Conservation (phyloP, 2,888 invertebrate species). For the Campopleginae sp. region DNA sequence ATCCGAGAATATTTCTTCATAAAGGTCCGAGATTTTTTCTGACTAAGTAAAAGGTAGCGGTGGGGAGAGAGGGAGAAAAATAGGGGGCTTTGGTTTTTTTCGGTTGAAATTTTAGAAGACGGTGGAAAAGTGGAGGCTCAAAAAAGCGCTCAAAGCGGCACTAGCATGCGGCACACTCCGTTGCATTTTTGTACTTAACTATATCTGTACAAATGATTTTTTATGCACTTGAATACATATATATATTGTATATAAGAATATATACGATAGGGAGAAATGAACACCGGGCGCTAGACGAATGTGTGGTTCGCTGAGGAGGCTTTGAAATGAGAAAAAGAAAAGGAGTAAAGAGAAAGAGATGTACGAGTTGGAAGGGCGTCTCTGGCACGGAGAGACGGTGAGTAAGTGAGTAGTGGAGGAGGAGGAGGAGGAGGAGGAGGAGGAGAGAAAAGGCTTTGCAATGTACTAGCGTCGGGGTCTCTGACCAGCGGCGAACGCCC, state of each 20-base stretch:
- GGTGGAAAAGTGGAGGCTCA: slow-evolving; percentile 54
- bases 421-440: background rate
- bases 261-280: slow-evolving; percentile 60
- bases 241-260: slow-evolving; percentile 30
- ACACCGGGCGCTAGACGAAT: slow-evolving; percentile 58
- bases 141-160: slow-evolving; percentile 56
- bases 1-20: slow-evolving; percentile 22
- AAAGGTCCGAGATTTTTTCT: slow-evolving; percentile 41
- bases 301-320: slow-evolving; percentile 56
- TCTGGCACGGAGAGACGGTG: slow-evolving; percentile 62
- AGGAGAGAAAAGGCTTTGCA: slow-evolving; percentile 61
- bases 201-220: slow-evolving; percentile 3
- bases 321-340: slow-evolving; percentile 59
- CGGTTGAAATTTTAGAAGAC: slow-evolving; percentile 44
- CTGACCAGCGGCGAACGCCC: slow-evolving; percentile 61
- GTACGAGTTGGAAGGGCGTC: slow-evolving; percentile 46
- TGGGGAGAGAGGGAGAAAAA: background rate
- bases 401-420: slow-evolving; percentile 63
- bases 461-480: slow-evolving; percentile 59
- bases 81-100: slow-evolving; percentile 9
- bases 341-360: slow-evolving; percentile 55
- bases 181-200: slow-evolving; percentile 21
- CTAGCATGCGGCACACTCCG: slow-evolving; percentile 15
- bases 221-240: background rate
- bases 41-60: background rate